phyloP scores from a whole-genome alignment of 35 echinoderm and acorn worm genomes.

The Antedon bifida region DNA sequence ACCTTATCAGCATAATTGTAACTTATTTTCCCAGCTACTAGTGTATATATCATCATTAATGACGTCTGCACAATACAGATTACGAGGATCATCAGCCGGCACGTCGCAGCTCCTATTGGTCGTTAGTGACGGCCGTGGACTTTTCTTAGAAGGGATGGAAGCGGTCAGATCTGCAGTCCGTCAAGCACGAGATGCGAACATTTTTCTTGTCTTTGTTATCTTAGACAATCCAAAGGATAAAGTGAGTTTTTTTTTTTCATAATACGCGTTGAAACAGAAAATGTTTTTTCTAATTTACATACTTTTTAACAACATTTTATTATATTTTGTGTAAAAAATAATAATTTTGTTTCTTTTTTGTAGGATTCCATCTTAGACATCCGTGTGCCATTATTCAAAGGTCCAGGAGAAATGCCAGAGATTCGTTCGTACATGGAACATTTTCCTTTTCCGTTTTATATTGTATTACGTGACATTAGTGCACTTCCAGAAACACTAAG shows the following conservation, averaged over 20 bases:
- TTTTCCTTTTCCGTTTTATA: conserved; percentile 98
- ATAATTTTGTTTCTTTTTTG: neutral
- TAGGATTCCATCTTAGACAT: conserved; percentile 95
- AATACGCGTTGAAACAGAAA: no score
- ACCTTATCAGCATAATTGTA: no score
- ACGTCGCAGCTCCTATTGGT: conserved; percentile 79
- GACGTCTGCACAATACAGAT: conserved; percentile 36
- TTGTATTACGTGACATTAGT: conserved; percentile 78
- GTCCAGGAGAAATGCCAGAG: conserved; percentile 50
- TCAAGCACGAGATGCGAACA: conserved; percentile 74
- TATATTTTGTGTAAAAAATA: no score
- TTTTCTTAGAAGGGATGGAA: conserved; percentile 92
- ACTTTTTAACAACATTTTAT: no score
- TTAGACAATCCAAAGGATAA: conserved; percentile 92
- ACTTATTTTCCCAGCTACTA: conserved; percentile 32
- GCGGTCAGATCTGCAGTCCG: conserved; percentile 64
- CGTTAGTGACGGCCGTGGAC: conserved; percentile 59
- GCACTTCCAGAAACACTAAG: conserved; percentile 72
- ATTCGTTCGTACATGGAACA: conserved; percentile 94
- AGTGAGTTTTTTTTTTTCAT: conserved; percentile 13
- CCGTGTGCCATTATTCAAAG: conserved; percentile 72
- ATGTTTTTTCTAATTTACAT: no score
- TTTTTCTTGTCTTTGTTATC: conserved; percentile 84
- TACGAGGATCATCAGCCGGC: conserved; percentile 12
- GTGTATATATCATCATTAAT: conserved; percentile 60